A percentile compares a stretch with the other conserved stretches of the same genome.
phyloP scores from a whole-genome alignment of 2,888 invertebrate species.

The Mythimna lalbum region DNA sequence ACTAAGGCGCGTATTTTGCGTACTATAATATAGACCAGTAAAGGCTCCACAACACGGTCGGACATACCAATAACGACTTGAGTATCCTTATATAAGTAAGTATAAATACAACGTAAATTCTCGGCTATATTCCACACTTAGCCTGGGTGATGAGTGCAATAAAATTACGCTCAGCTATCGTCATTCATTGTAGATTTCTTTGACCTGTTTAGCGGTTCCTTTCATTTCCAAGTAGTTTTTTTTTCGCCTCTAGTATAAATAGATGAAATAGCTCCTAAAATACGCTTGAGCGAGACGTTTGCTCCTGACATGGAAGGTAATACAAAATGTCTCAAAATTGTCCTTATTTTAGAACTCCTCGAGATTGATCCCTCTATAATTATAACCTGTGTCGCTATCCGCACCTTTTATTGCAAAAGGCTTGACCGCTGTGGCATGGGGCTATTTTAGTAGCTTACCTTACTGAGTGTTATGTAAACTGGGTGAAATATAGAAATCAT shows the following conservation, averaged over 20 bases:
- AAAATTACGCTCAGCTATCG: slow-evolving; percentile 34
- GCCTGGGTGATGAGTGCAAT: slow-evolving; percentile 7
- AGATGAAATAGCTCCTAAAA: slow-evolving; percentile 15
- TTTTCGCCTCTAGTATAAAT: slow-evolving; percentile 32
- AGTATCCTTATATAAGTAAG: slow-evolving; percentile 13
- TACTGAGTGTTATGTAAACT: neutral
- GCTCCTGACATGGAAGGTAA: neutral
- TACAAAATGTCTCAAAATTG: neutral
- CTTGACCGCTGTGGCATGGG: neutral
- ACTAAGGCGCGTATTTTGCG: no score
- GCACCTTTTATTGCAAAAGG: neutral
- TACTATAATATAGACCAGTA: neutral
- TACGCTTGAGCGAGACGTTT: slow-evolving; percentile 11
- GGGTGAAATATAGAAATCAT: neutral
- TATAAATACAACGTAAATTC: neutral
- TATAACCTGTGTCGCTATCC: neutral
- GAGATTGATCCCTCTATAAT: slow-evolving; percentile 7
- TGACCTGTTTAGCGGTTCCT: slow-evolving; percentile 22
- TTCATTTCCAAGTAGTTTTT: slow-evolving; percentile 28
- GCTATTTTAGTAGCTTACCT: neutral
- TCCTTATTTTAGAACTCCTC: neutral
- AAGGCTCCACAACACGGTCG: neutral
- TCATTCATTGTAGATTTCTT: slow-evolving; percentile 51
- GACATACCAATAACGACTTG: neutral
- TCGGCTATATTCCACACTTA: slow-evolving; percentile 3